Evolutionary conservation across 2,113 vertebrate species (phyloP), one percentile per base, ranked within the genome.

Genomic region (Circaetus cinerascens): DNA sequence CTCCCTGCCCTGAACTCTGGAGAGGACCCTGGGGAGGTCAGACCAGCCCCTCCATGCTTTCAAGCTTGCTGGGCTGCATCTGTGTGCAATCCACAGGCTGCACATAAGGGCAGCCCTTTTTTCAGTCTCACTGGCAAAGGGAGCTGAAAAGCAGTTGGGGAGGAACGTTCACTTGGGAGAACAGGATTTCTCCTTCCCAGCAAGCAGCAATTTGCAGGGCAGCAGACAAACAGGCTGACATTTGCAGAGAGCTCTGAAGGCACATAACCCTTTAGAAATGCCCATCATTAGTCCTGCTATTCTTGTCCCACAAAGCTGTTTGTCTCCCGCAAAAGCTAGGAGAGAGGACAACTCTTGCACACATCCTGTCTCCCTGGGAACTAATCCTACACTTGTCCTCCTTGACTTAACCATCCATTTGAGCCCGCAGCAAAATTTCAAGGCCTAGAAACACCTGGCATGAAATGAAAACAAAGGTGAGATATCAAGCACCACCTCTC

Each of bases 191-290:
- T 91, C 77, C 93, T 88, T 91, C 85, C 84, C 32, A 63, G 78
- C 3, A 1, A 89, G 57, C 71, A 92, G 94, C 68, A 40, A 40
- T 80, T 89, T 89, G 72, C 94, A 89, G 60, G 77, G 73, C 73
- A 93, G 86, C 79, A 84, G 72, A 45, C 66, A 60, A 79, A 94
- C 53, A 56, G 78, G 62, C 67, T 94, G 96, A 91, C 67, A 75
- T 93, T 88, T 96, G 74, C 95, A 0, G 40, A 93, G 73, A 56
- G 95, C 93, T 95, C 95, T 72, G 74, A 87, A 86, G 62, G 63
- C 87, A 91, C 57, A 72, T 12, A 77, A 68, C 74, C 73, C 77
- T 57, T 78, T 64, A 50, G 57, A 95, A 93, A 87, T 40, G 57
- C 60, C 71, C 48, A 68, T 85, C 84, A 23, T 78, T 82, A 87